These are phyloP conservation scores for Apotomis turbidana DNA, from an alignment of 2,888 invertebrate genomes.

Conservation along the genomic window DNA sequence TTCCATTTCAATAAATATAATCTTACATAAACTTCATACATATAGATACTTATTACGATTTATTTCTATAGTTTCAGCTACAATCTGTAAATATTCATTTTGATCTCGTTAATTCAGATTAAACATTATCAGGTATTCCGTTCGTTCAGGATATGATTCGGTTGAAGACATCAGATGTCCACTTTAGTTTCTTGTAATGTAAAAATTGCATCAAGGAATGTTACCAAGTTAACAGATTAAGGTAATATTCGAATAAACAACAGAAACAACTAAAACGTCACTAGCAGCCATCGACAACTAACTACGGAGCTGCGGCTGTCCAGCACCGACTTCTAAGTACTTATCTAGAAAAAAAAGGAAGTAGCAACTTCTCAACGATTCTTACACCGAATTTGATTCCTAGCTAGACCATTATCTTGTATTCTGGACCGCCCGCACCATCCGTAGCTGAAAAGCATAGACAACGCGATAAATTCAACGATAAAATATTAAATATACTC, in stretches of 20 bases:
- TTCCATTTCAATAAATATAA: slow-evolving; percentile 79
- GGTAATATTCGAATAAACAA: slow-evolving; percentile 16
- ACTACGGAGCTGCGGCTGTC: slow-evolving; percentile 22
- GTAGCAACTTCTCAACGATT: background rate
- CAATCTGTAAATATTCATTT: slow-evolving; percentile 69
- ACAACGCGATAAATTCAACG: slow-evolving; percentile 41
- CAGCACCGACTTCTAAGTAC: slow-evolving; percentile 25
- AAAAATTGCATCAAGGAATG: slow-evolving; percentile 34
- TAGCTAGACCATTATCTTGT: slow-evolving; percentile 27
- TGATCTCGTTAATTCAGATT: slow-evolving; percentile 61
- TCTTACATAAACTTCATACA: slow-evolving; percentile 73
- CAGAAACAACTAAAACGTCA: slow-evolving; percentile 19
- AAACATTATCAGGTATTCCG: slow-evolving; percentile 76
- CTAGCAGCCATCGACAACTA: slow-evolving; percentile 32
- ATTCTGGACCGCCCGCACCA: slow-evolving; percentile 11
- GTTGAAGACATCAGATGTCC: slow-evolving; percentile 48
- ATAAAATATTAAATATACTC: slow-evolving; percentile 41
- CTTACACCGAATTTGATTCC: slow-evolving; percentile 32
- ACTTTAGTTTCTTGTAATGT: slow-evolving; percentile 25
- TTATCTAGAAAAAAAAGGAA: slow-evolving; percentile 28
- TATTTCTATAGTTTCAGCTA: slow-evolving; percentile 63
- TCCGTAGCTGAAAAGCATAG: slow-evolving; percentile 36
- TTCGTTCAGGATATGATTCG: slow-evolving; percentile 75
- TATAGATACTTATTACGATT: slow-evolving; percentile 60
- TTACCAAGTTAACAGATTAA: slow-evolving; percentile 26